These are phyloP conservation scores for Amblyteles armatorius DNA, from an alignment of 2,888 invertebrate species.

Conservation along the genomic window DNA sequence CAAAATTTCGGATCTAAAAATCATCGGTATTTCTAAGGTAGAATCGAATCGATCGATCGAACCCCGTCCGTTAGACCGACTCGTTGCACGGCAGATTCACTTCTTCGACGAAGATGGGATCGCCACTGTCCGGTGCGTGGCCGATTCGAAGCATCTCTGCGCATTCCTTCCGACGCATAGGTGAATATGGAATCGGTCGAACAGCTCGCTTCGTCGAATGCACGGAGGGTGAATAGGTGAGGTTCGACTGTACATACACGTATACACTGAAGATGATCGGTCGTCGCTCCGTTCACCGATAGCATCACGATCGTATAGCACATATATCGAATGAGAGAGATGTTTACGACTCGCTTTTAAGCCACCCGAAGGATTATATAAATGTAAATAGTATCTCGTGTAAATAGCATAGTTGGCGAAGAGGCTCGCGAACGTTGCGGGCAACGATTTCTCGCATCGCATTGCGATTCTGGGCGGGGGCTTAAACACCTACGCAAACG, in stretches of 20 bases:
- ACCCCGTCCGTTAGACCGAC: background rate
- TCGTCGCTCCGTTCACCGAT: background rate
- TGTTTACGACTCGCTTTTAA: constrained; percentile 10
- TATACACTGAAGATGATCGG: background rate
- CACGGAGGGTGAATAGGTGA: background rate
- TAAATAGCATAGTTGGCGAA: constrained; percentile 60
- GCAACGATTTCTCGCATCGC: constrained; percentile 50
- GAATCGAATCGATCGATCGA: constrained; percentile 28
- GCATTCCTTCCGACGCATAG: background rate
- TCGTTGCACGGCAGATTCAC: background rate
- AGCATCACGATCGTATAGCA: background rate
- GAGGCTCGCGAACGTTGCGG: constrained; percentile 58
- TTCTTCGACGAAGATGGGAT: background rate
- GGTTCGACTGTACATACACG: background rate
- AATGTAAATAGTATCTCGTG: constrained; percentile 65
- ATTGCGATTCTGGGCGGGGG: constrained; percentile 12
- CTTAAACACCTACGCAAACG: constrained; percentile 27
- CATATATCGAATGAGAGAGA: constrained; percentile 10
- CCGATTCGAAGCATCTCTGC: background rate
- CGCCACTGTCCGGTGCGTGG: background rate
- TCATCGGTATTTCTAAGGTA: constrained; percentile 46
- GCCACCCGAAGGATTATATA: constrained; percentile 60
- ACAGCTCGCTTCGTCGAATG: background rate
- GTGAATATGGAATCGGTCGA: background rate
- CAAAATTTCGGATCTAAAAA: constrained; percentile 20